A percentile compares a stretch with the other conserved stretches of the same genome.
phyloP scores from a whole-genome alignment of 2,113 vertebrate species.

The Lathamus discolor region DNA sequence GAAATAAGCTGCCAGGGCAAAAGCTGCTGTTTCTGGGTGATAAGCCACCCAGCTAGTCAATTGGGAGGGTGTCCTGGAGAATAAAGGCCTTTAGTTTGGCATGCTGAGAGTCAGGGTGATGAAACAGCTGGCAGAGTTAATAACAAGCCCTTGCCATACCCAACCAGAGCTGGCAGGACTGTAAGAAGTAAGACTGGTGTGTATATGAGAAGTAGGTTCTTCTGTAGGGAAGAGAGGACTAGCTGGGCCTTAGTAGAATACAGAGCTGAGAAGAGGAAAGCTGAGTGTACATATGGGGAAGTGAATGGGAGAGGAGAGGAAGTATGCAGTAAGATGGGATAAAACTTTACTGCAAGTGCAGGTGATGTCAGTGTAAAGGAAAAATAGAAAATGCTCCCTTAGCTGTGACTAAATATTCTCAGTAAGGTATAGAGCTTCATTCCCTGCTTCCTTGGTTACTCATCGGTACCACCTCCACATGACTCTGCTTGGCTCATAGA shows the following conservation, averaged over 20 bases:
- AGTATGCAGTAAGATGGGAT: neutral
- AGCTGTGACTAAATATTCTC: neutral
- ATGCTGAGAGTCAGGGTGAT: neutral
- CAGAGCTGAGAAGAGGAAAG: neutral
- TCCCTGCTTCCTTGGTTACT: neutral
- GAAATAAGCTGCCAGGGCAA: neutral
- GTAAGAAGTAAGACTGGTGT: neutral
- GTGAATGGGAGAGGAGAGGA: neutral
- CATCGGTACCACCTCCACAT: neutral
- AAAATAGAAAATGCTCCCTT: neutral
- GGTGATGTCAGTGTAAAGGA: neutral
- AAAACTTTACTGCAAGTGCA: neutral
- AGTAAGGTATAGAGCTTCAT: neutral
- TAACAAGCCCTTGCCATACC: neutral
- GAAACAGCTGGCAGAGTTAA: constrained; percentile 38
- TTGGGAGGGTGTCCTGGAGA: neutral
- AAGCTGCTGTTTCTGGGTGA: constrained; percentile 47
- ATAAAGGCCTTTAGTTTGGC: constrained; percentile 18
- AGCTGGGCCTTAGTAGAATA: neutral
- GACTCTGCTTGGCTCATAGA: neutral
- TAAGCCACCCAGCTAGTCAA: constrained; percentile 36
- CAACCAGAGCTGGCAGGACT: neutral
- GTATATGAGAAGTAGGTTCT: neutral
- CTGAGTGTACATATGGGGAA: neutral
- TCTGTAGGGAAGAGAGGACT: neutral